Conservation (phyloP, 2,888 invertebrate species). For the Drosophila merina region DNA sequence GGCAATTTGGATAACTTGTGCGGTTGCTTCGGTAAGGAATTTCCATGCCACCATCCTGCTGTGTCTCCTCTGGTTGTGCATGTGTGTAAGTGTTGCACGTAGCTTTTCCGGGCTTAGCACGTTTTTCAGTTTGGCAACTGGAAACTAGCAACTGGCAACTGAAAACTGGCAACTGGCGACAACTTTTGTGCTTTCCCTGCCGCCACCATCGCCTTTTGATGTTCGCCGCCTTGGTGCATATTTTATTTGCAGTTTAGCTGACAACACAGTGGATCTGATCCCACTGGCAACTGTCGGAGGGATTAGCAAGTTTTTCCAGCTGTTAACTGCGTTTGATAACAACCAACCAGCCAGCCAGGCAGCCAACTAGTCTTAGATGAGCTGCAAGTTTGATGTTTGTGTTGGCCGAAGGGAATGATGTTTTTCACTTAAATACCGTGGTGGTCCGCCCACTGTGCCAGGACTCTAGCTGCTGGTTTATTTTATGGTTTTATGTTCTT, state of each 20-base stretch:
- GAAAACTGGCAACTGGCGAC: conserved; percentile 27
- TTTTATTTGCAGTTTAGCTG: conserved; percentile 76
- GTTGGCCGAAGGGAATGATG: neutral
- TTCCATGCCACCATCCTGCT: conserved; percentile 4
- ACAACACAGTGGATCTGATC: conserved; percentile 57
- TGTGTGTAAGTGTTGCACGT: conserved; percentile 57
- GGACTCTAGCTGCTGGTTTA: conserved; percentile 4
- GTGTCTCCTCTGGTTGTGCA: neutral
- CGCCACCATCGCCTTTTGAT: conserved; percentile 61
- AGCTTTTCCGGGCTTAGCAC: conserved; percentile 68
- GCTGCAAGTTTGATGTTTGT: conserved; percentile 19
- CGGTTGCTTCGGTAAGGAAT: conserved; percentile 53
- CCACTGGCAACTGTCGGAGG: conserved; percentile 19
- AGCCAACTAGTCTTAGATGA: conserved; percentile 6
- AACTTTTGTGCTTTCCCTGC: conserved; percentile 64
- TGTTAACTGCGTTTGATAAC: conserved; percentile 42
- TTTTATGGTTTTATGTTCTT: conserved; percentile 27
- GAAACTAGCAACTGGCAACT: conserved; percentile 33
- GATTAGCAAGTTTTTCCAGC: conserved; percentile 42
- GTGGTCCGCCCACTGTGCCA: conserved; percentile 19
- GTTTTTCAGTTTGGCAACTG: conserved; percentile 66
- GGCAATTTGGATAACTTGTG: conserved; percentile 79
- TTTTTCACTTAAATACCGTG: neutral
- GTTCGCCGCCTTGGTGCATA: conserved; percentile 68
- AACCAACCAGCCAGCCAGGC: conserved; percentile 10